These are phyloP conservation scores for Microtus richardsoni DNA, from an alignment of 2,113 vertebrate genomes.

Conservation along the genomic window DNA sequence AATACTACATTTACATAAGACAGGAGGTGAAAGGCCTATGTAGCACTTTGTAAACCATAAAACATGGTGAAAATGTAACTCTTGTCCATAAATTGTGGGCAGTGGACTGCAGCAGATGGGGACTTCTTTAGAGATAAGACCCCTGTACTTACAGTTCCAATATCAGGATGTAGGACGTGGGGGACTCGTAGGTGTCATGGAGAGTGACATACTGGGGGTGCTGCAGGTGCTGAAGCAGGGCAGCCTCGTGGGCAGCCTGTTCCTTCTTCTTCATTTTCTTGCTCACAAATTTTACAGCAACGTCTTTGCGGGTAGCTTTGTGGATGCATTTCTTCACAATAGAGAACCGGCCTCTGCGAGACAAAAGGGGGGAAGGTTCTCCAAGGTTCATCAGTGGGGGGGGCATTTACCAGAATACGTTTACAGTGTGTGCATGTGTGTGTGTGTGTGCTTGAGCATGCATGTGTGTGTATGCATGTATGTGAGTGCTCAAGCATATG, in stretches of 20 bases:
- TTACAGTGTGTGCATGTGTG: background rate
- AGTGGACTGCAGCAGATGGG: background rate
- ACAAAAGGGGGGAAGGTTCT: conserved; percentile 52
- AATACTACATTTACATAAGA: background rate
- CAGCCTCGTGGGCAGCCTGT: conserved; percentile 96
- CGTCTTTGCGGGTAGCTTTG: conserved; percentile 95
- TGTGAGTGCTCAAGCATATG: background rate
- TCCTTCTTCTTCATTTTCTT: conserved; percentile 99
- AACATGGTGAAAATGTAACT: background rate
- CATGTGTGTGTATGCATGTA: background rate
- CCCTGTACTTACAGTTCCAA: conserved; percentile 93
- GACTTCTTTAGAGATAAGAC: rapidly evolving
- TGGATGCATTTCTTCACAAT: conserved; percentile 97
- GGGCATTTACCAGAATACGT: conserved; percentile 52
- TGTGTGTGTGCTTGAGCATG: background rate
- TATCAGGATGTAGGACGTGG: conserved; percentile 93
- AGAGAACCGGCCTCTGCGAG: conserved; percentile 95
- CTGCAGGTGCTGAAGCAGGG: conserved; percentile 93
- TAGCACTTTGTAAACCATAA: background rate
- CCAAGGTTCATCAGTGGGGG: conserved; percentile 24
- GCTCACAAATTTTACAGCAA: conserved; percentile 97
- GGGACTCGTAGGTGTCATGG: conserved; percentile 95
- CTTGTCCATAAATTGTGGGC: background rate
- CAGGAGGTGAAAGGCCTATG: background rate
- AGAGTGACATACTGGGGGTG: conserved; percentile 95